Conservation (phyloP, 2,113 vertebrate genomes). For the Mus pahari region DNA sequence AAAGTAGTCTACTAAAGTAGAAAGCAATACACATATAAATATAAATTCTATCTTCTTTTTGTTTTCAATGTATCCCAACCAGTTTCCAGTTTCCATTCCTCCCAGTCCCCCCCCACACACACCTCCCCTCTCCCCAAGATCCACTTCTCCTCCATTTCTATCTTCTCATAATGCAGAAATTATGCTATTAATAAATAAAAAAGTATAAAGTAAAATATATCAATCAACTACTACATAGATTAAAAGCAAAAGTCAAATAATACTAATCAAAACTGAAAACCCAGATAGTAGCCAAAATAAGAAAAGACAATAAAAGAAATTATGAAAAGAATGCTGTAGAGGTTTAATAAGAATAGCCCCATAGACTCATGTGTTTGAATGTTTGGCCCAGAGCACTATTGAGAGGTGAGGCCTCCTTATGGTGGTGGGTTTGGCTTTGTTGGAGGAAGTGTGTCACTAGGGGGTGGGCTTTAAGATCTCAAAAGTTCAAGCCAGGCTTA, state of each 20-base stretch:
- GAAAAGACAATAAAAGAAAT: neutral
- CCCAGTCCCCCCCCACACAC: neutral
- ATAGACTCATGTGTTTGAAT: neutral
- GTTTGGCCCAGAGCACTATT: neutral
- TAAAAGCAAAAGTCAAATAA: neutral
- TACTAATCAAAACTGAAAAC: neutral
- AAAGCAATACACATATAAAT: neutral
- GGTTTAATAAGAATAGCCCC: neutral
- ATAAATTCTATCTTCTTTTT: neutral
- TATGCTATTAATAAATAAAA: neutral
- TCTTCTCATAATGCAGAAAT: neutral
- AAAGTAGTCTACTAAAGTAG: neutral
- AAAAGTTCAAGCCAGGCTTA: neutral
- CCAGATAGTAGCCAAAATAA: too few species aligned
- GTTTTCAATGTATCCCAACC: neutral
- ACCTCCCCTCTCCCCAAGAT: neutral
- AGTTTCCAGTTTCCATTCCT: neutral
- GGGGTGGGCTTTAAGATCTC: neutral
- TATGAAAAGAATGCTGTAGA: neutral
- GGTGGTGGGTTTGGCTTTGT: neutral
- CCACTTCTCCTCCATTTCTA: neutral
- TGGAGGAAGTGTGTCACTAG: neutral
- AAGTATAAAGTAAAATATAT: neutral
- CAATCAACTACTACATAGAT: neutral
- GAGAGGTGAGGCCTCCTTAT: neutral